Evolutionary conservation across 2,797 vertebrate genomes (phyloP).

Genomic region (Notamacropus eugenii): DNA sequence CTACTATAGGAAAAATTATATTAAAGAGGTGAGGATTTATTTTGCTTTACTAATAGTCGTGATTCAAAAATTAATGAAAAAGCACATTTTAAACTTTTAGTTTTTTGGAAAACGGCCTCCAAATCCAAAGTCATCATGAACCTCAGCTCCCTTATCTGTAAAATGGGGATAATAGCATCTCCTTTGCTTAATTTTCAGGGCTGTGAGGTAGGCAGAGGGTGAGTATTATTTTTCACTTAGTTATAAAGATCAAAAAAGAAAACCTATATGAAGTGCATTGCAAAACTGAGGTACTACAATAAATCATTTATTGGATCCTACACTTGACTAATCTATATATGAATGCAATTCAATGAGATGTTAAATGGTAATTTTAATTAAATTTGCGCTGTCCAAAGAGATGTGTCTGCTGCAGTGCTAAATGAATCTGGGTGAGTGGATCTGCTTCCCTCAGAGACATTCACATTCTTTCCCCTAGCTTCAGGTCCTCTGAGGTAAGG

Average conservation of each 20-base stretch:
- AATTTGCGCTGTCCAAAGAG: not conserved
- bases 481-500: not conserved
- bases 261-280: not conserved
- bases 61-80: not conserved
- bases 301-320: not conserved
- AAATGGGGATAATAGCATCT: not conserved
- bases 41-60: not conserved
- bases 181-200: not conserved
- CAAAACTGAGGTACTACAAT: not conserved
- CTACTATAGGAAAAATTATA: not conserved
- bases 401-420: not conserved
- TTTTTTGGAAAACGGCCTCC: not conserved
- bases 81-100: slow-evolving; percentile 23
- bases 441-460: not conserved
- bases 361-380: not conserved
- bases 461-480: not conserved
- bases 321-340: not conserved
- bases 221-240: not conserved
- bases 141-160: not conserved
- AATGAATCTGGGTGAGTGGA: not conserved
- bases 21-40: not conserved
- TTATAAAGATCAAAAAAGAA: not conserved
- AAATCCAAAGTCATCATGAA: not conserved
- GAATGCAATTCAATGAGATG: not conserved
- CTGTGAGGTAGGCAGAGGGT: not conserved